Base-by-base conservation (phyloP, 2,797 vertebrate genomes). In the Psittacula echo region DNA sequence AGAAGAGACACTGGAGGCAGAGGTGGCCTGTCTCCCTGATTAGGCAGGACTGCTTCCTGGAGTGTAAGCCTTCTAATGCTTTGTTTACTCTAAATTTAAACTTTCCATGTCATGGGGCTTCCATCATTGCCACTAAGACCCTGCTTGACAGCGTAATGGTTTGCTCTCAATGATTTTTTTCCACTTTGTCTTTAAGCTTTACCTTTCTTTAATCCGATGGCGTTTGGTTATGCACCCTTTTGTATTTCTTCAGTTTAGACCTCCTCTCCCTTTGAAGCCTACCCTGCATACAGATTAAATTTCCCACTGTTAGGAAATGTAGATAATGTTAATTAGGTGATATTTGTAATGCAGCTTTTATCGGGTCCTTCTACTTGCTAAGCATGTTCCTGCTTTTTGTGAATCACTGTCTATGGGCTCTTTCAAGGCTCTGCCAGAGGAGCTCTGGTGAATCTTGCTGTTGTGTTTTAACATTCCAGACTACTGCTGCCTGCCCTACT, bases 31-130 rank as follows among this genome's bases (percentile, higher is more conserved):
- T 64, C 83, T 90, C 34, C 67, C 88, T 90, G 85, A 88, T 65
- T 50, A 91, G 39, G 78, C 56, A 85, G 68, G 80, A 79, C 34
- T 90, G 61, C 62, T 95, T 65, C 71, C 80, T 0, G 0, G 75
- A 84, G 41, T 92, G 13, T 85, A 94, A 90, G 34, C 65, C 70
- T 90, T 37, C 82, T 94, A 95, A 96, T 93, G 78, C 88, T 80
- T 92, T 96, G 84, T 95, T 95, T 94, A 93, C 86, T 85, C 91
- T 95, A 87, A 94, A 83, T 94, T 94, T 96, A 94, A 95, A 90
- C 94, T 92, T 92, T 90, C 50, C 70, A 64, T 92, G 62, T 91
- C 89, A 91, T 39, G 44, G 87, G 67, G 51, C 60, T 92, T 96
- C 95, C 90, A 72, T 94, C 88, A 85, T 66, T 94, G 79, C 78